Evolutionary conservation across 2,113 vertebrate species (phyloP).

Genomic region (Ochotona curzoniae): DNA sequence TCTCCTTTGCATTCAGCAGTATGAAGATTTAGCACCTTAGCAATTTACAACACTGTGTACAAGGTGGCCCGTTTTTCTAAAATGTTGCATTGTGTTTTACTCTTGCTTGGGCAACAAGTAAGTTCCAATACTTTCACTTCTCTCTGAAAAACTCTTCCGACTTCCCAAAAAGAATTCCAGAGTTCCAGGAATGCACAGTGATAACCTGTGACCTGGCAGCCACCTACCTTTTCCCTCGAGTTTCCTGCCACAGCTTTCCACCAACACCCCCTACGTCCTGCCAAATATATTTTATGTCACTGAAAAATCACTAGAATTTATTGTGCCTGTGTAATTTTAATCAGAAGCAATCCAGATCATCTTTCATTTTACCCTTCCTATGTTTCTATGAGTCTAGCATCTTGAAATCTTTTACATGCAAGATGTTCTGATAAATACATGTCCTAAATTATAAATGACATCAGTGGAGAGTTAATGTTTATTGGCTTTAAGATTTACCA

Average conservation of each 20-base stretch:
- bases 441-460: conserved; percentile 15
- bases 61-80: background rate
- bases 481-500: conserved; percentile 38
- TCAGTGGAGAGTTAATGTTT: conserved; percentile 44
- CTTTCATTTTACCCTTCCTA: background rate
- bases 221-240: background rate
- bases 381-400: background rate
- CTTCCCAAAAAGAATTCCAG: conserved; percentile 15
- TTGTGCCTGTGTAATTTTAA: background rate
- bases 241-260: background rate
- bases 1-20: background rate
- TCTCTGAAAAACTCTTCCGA: background rate
- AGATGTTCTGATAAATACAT: conserved; percentile 55
- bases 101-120: background rate
- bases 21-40: background rate
- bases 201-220: background rate
- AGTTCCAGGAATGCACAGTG: background rate
- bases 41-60: background rate
- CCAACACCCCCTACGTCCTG: background rate
- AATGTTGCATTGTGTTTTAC: background rate
- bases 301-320: background rate
- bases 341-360: background rate
- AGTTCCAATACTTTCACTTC: background rate
- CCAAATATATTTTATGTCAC: background rate
- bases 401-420: background rate